These are phyloP conservation scores for Musca vetustissima DNA, from an alignment of 1,140 invertebrate genomes.

Conservation along the genomic window DNA sequence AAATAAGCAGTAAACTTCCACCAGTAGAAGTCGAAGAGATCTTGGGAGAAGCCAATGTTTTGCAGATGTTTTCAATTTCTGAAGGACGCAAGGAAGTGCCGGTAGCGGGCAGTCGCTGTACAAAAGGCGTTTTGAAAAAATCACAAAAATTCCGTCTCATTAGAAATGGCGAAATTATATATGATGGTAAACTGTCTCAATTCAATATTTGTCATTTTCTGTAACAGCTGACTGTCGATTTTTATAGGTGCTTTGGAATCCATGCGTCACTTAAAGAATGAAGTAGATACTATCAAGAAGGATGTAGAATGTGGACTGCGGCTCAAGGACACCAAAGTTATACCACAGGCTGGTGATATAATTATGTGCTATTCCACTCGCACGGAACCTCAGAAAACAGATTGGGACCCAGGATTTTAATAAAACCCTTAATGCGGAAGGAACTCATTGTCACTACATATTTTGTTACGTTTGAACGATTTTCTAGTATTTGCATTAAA, in stretches of 20 bases:
- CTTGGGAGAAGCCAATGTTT: conserved; percentile 81
- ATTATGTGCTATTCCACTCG: conserved; percentile 75
- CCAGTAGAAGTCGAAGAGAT: conserved; percentile 71
- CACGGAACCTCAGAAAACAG: conserved; percentile 64
- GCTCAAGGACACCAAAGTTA: conserved; percentile 66
- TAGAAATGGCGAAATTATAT: conserved; percentile 70
- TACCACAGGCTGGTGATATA: conserved; percentile 74
- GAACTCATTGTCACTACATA: too few relatives aligned
- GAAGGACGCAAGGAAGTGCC: conserved; percentile 80
- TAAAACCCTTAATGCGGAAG: too few relatives aligned
- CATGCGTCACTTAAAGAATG: conserved; percentile 86
- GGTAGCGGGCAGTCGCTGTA: conserved; percentile 86
- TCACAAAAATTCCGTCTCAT: conserved; percentile 69
- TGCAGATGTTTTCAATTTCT: conserved; percentile 81
- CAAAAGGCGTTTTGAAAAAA: conserved; percentile 75
- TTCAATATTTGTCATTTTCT: too few relatives aligned
- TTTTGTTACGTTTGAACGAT: too few relatives aligned
- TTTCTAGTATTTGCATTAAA: too few relatives aligned
- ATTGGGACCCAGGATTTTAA: conserved; percentile 87
- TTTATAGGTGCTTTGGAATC: conserved; percentile 70
- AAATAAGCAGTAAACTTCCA: conserved; percentile 77
- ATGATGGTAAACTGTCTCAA: conserved; percentile 69
- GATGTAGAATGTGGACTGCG: conserved; percentile 87
- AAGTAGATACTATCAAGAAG: conserved; percentile 81
- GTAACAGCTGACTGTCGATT: conserved; percentile 27